Evolutionary conservation across 2,113 vertebrate genomes (phyloP).

Genomic region (Coptodon rendalli): DNA sequence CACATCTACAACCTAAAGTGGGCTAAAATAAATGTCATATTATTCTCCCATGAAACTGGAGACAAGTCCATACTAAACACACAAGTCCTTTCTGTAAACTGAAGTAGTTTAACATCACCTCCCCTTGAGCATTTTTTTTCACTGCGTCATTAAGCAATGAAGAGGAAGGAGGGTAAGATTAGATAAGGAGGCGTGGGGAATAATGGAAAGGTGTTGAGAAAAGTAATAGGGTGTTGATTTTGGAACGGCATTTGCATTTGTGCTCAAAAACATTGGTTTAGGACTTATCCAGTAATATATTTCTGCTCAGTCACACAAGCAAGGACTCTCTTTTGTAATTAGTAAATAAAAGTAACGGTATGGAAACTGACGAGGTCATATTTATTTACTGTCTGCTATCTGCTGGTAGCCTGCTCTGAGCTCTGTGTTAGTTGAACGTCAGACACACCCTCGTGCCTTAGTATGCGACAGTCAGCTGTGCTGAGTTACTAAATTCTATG

Average conservation of each 20-base stretch:
- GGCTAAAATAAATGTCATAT: background rate
- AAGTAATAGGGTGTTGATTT: background rate
- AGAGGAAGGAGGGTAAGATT: background rate
- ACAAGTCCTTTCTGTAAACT: background rate
- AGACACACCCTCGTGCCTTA: conserved; percentile 47
- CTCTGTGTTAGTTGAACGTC: conserved; percentile 32
- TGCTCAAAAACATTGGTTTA: background rate
- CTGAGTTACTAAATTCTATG: conserved; percentile 15
- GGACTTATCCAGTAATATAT: background rate
- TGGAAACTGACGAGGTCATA: conserved; percentile 31
- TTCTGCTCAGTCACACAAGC: background rate
- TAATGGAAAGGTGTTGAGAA: background rate
- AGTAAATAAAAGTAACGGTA: background rate
- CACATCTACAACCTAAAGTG: background rate
- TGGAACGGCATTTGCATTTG: background rate
- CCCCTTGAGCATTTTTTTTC: background rate
- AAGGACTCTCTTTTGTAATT: background rate
- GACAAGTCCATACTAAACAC: background rate
- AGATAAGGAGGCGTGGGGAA: background rate
- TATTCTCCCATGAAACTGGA: background rate
- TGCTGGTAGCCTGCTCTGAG: conserved; percentile 12
- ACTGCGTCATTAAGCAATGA: background rate
- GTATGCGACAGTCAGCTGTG: conserved; percentile 40
- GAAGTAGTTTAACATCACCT: background rate
- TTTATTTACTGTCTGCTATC: conserved; percentile 27